Conservation (phyloP, 23 tunicate species). For the Halocynthia roretzi region DNA sequence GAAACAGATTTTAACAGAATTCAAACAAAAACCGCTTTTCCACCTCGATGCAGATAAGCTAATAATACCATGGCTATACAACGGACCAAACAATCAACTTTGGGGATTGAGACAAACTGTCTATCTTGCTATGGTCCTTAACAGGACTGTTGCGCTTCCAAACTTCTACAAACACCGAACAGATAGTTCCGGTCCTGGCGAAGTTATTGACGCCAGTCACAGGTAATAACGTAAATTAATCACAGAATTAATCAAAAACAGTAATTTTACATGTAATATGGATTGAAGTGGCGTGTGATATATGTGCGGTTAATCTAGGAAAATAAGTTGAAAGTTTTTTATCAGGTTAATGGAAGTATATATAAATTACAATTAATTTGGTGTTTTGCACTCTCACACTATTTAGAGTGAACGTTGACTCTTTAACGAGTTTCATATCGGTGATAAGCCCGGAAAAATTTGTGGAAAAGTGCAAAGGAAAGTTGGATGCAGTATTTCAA, state of each 20-base stretch:
- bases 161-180: background rate
- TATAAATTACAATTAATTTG: too few species aligned
- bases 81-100: background rate
- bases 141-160: background rate
- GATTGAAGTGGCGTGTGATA: too few species aligned
- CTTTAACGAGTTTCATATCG: background rate
- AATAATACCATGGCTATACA: constrained; percentile 1
- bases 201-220: constrained; percentile 3
- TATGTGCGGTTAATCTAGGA: too few species aligned
- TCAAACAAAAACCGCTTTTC: background rate
- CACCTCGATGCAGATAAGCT: background rate
- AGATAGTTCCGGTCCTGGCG: background rate
- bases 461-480: background rate
- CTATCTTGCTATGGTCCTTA: background rate
- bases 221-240: background rate
- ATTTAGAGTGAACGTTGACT: background rate
- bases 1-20: too few species aligned
- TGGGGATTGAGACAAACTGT: constrained; percentile 15
- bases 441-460: background rate
- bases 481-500: background rate
- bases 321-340: too few species aligned
- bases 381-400: too few species aligned
- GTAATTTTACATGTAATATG: too few species aligned
- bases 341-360: too few species aligned
- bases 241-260: too few species aligned